Percentiles rank a stretch among this genome's conserved stretches.
Conservation (phyloP, 2,888 invertebrate genomes). For the Apamea anceps region DNA sequence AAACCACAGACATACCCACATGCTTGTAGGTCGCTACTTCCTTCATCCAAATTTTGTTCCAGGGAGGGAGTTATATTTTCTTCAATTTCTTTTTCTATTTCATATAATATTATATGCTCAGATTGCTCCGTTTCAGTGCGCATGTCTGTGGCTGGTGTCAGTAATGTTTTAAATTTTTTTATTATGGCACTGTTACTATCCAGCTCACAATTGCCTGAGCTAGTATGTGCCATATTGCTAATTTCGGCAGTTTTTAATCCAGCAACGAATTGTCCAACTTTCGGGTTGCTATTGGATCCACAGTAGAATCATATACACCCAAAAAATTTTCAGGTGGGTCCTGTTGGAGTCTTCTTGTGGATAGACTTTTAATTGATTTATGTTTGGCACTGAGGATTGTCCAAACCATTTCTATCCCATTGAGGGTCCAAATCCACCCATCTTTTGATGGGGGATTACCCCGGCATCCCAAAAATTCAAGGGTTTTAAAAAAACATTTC, state of each 20-base stretch:
- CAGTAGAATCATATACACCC: conserved; percentile 57
- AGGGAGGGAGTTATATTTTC: conserved; percentile 11
- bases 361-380: conserved; percentile 50
- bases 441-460: conserved; percentile 60
- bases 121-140: conserved; percentile 6
- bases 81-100: conserved; percentile 18
- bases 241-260: conserved; percentile 56
- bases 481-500: not conserved
- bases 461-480: conserved; percentile 51
- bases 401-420: conserved; percentile 53
- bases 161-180: conserved; percentile 19
- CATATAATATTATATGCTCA: not conserved
- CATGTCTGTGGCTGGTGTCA: conserved; percentile 9
- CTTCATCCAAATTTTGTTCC: conserved; percentile 28
- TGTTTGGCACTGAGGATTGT: conserved; percentile 19
- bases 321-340: conserved; percentile 64
- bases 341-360: conserved; percentile 62
- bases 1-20: conserved; percentile 52
- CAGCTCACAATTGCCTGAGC: conserved; percentile 18
- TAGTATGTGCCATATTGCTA: conserved; percentile 13
- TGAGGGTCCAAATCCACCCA: conserved; percentile 64
- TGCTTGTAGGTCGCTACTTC: conserved; percentile 41
- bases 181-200: conserved; percentile 25
- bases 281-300: conserved; percentile 64
- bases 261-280: conserved; percentile 58